Evolutionary conservation across 2,113 vertebrate species (phyloP).

Genomic region (Murina feae): DNA sequence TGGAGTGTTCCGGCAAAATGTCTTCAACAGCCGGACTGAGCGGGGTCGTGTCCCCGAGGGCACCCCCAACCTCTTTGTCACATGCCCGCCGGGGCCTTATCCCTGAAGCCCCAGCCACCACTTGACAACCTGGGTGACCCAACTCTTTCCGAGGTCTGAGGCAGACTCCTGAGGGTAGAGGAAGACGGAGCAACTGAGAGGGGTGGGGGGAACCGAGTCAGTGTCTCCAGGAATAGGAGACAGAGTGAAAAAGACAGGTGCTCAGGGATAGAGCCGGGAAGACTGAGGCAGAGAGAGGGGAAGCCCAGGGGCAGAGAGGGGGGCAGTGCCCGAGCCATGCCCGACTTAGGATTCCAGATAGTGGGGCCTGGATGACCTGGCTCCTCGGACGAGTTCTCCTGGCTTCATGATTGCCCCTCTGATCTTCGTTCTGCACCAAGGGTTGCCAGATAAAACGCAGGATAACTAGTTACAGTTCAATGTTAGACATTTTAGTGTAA

Average conservation of each 20-base stretch:
- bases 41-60: neutral
- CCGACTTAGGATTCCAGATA: neutral
- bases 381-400: neutral
- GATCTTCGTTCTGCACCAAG: neutral
- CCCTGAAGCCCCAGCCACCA: neutral
- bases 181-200: neutral
- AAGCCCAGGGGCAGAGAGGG: neutral
- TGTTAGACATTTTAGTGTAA: neutral
- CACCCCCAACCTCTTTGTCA: neutral
- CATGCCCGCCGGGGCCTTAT: neutral
- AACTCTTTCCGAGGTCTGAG: neutral
- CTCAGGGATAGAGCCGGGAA: neutral
- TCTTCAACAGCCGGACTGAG: neutral
- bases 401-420: neutral
- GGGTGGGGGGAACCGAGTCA: neutral
- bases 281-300: neutral
- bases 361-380: neutral
- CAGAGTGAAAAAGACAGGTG: neutral
- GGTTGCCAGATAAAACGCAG: neutral
- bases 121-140: neutral
- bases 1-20: neutral
- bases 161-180: neutral
- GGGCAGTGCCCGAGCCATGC: neutral
- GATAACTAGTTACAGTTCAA: neutral
- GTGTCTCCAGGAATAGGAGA: neutral